phyloP scores from a whole-genome alignment of 2,113 vertebrate genomes.

The Chlorodrepanis virens region DNA sequence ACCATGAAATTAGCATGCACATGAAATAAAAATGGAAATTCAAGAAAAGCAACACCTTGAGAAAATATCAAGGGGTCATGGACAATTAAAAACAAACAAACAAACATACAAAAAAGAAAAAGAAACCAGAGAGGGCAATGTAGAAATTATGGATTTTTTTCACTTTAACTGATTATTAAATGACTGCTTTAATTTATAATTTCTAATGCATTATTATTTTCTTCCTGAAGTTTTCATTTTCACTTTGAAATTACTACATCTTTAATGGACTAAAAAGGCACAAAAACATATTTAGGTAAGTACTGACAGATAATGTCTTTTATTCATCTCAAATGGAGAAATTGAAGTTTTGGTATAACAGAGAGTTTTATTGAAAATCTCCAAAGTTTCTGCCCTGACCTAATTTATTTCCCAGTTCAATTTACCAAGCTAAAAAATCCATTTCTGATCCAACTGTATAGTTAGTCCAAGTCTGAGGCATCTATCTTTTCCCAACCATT shows the following conservation, averaged over 20 bases:
- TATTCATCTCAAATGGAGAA: background rate
- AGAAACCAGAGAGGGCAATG: accelerated
- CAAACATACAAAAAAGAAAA: accelerated
- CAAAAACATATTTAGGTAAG: background rate
- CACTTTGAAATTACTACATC: background rate
- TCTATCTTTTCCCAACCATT: background rate
- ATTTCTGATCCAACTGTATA: background rate
- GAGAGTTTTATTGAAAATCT: background rate
- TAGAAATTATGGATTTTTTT: accelerated
- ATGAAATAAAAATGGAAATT: background rate
- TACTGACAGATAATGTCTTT: background rate
- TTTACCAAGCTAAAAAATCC: background rate
- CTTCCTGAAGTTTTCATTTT: background rate
- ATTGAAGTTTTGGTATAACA: accelerated
- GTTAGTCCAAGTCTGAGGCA: background rate
- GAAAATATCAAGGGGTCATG: background rate
- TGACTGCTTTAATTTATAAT: background rate
- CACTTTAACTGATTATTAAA: background rate
- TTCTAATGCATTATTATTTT: background rate
- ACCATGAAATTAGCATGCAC: accelerated
- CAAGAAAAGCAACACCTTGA: background rate
- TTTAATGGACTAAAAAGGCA: background rate
- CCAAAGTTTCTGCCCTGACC: background rate
- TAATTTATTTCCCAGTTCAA: background rate
- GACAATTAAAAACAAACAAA: background rate